A percentile compares a stretch with the other conserved stretches of the same genome.
Conservation (phyloP, 2,113 vertebrate genomes). For the Haemorhous mexicanus region DNA sequence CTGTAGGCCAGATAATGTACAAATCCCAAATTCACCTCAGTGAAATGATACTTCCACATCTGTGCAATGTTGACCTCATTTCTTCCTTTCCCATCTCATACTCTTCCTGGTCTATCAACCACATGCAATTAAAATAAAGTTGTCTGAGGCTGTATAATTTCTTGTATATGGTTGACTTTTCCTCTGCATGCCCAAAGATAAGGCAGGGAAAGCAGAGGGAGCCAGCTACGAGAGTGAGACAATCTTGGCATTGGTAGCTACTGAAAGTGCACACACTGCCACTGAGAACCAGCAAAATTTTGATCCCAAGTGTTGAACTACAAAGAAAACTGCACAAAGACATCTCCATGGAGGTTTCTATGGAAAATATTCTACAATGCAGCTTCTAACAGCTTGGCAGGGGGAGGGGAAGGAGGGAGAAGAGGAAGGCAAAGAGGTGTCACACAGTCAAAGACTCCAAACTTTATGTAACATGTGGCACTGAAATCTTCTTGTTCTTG, state of each 20-base stretch:
- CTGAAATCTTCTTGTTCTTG: background rate
- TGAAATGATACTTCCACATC: background rate
- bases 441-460: background rate
- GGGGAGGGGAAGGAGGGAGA: background rate
- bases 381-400: background rate
- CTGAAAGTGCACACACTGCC: background rate
- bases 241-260: background rate
- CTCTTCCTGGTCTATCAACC: background rate
- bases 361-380: background rate
- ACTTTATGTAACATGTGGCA: background rate
- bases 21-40: background rate
- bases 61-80: background rate
- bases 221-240: background rate
- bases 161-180: background rate
- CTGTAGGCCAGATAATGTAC: background rate
- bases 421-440: background rate
- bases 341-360: background rate
- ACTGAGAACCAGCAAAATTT: background rate
- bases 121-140: background rate
- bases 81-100: background rate
- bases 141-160: background rate
- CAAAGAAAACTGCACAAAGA: background rate
- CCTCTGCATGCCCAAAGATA: background rate
- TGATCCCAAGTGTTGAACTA: background rate
- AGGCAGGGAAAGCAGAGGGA: background rate